These are phyloP conservation scores for Octodon degus DNA, from an alignment of 2,113 vertebrate genomes.

Conservation along the genomic window DNA sequence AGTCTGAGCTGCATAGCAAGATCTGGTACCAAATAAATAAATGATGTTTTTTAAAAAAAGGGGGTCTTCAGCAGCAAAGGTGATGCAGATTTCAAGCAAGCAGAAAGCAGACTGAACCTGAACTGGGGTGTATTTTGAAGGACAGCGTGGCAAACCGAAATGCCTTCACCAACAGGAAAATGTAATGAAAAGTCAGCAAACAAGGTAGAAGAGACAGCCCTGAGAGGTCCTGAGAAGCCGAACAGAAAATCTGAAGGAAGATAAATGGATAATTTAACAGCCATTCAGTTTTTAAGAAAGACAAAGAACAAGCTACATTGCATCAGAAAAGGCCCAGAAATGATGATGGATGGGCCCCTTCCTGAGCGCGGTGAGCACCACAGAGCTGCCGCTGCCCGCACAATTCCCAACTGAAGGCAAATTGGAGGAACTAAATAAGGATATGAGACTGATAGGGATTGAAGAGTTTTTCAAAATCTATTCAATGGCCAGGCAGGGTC, in stretches of 20 bases:
- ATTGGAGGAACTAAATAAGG: slow-evolving; percentile 86
- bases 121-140: slow-evolving; percentile 72
- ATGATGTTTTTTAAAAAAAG: too few species aligned
- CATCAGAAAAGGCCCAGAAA: slow-evolving; percentile 90
- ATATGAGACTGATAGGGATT: slow-evolving; percentile 87
- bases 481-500: slow-evolving; percentile 86
- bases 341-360: slow-evolving; percentile 89
- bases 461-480: slow-evolving; percentile 90
- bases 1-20: too few species aligned
- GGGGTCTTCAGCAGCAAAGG: background rate
- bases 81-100: slow-evolving; percentile 44
- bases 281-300: slow-evolving; percentile 91
- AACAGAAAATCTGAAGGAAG: slow-evolving; percentile 89
- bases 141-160: slow-evolving; percentile 73
- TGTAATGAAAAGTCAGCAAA: slow-evolving; percentile 85
- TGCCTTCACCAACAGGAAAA: slow-evolving; percentile 79
- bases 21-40: too few species aligned
- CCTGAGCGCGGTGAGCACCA: slow-evolving; percentile 85
- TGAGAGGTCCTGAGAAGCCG: slow-evolving; percentile 82
- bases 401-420: slow-evolving; percentile 87
- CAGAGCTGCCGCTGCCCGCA: slow-evolving; percentile 83
- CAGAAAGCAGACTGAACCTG: slow-evolving; percentile 56
- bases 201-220: slow-evolving; percentile 82
- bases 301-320: slow-evolving; percentile 90
- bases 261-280: slow-evolving; percentile 93